Evolutionary conservation across 1,140 invertebrate species (phyloP).

Genomic region (Acarapis woodi): DNA sequence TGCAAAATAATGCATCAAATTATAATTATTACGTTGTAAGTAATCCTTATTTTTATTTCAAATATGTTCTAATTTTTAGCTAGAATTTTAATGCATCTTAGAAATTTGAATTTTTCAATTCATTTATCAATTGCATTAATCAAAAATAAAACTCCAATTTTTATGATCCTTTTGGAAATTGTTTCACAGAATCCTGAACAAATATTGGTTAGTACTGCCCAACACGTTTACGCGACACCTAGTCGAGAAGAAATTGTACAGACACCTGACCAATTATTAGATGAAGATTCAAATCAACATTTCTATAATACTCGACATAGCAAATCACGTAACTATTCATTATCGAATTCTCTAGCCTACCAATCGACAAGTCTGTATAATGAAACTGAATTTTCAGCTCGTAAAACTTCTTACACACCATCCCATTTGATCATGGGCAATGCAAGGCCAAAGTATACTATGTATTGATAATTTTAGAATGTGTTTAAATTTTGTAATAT

Average conservation of each 20-base stretch:
- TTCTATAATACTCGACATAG: conserved; percentile 7
- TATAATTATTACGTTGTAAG: conserved; percentile 9
- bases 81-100: neutral
- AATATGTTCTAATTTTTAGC: neutral
- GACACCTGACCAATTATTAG: conserved; percentile 2
- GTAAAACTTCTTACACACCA: conserved; percentile 9
- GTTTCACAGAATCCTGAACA: conserved; percentile 7
- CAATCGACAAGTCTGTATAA: conserved; percentile 6
- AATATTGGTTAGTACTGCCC: conserved; percentile 5
- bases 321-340: conserved; percentile 3
- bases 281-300: conserved; percentile 1
- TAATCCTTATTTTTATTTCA: neutral
- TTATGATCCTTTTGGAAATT: no score
- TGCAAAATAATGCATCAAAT: conserved; percentile 36
- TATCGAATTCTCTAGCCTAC: neutral
- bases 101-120: neutral
- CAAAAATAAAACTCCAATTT: no score
- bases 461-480: conserved; percentile 5
- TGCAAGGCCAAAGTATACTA: neutral
- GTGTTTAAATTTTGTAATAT: no score
- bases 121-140: no score
- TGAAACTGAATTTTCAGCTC: conserved; percentile 10
- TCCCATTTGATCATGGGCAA: conserved; percentile 4
- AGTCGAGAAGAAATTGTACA: conserved; percentile 6
- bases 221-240: conserved; percentile 9